These are phyloP conservation scores for Acromyrmex heyeri DNA, from an alignment of 1,140 invertebrate genomes.

Conservation along the genomic window DNA sequence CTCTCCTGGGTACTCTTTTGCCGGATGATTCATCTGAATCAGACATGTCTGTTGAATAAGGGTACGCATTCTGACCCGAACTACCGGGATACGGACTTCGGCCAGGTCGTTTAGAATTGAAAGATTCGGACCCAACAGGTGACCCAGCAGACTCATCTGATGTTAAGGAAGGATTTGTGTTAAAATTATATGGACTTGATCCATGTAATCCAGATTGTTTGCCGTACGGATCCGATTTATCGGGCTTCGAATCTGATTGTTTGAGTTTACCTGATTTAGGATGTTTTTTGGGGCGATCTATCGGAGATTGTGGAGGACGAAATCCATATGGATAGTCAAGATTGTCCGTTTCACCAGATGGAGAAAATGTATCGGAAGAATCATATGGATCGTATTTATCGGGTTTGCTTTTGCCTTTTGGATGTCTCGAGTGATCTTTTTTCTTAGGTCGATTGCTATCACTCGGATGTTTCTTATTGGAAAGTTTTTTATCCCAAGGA, in stretches of 20 bases:
- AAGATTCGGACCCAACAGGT: not conserved
- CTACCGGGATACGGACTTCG: not conserved
- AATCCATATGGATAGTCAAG: not conserved
- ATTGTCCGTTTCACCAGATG: not conserved
- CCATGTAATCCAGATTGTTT: not conserved
- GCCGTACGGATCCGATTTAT: not conserved
- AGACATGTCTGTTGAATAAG: not conserved
- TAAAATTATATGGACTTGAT: too few relatives aligned
- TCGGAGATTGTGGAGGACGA: not conserved
- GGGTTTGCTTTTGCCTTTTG: not conserved
- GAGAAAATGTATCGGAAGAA: not conserved
- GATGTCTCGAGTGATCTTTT: not conserved
- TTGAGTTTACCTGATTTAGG: not conserved
- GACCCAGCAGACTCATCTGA: not conserved
- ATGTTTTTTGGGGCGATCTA: not conserved
- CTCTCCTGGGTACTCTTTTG: constrained; percentile 85
- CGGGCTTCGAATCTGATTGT: not conserved
- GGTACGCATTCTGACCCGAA: not conserved
- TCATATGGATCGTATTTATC: not conserved
- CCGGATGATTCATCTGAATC: constrained; percentile 7
- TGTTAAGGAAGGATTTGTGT: not conserved
- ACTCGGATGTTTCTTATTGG: not conserved
- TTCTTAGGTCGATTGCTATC: not conserved
- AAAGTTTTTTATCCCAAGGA: not conserved
- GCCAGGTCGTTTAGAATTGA: not conserved